Base-by-base conservation (phyloP, 2,797 vertebrate species). In the Chiloscyllium punctatum region DNA sequence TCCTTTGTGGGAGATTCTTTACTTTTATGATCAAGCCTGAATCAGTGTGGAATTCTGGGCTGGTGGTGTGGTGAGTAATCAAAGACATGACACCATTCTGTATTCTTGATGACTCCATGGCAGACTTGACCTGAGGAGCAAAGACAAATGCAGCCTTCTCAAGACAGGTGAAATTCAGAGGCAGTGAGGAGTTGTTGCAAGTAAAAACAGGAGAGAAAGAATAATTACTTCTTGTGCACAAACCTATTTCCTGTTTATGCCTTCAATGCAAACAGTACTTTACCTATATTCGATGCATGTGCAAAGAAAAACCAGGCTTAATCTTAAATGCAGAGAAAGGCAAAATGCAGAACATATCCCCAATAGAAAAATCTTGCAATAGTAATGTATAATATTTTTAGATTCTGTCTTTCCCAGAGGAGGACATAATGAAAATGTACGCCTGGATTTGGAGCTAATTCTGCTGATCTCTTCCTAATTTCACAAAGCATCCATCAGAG, bases 401-500 rank as follows among this genome's bases (percentile, higher is more conserved):
- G 57, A 92, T 92, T 92, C 25, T 37, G 25, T 68, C 66, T 42
- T 37, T n/a, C 90, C 66, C 23, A 4, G n/a, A 69, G 62, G 57
- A n/a, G 90, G 33, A 25, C 90, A 92, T 21, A 92, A 42, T 68
- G 66, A 13, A 66, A 92, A n/a, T 69, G 27, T 74, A 23, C 33
- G 33, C 57, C 30, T 53, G 66, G 42, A 3, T 74, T 74, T 95
- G 71, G 42, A 74, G 71, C 71, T 95, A 95, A 95, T 95, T 72
- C 42, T 77, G 30, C 27, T 77, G 42, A 30, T 77, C 71, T 57
- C 71, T 95, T 95, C 71, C 71, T 74, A 30, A 51, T 95, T 77
- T 74, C 71, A 95, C 94, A 77, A 72, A 48, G 33, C 94, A 95
- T 95, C 71, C 94, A 95, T 95, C 94, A 95, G 71, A 57, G 94